Base-by-base conservation (phyloP, 2,888 invertebrate genomes). In the Megaustenia siamemsis region DNA sequence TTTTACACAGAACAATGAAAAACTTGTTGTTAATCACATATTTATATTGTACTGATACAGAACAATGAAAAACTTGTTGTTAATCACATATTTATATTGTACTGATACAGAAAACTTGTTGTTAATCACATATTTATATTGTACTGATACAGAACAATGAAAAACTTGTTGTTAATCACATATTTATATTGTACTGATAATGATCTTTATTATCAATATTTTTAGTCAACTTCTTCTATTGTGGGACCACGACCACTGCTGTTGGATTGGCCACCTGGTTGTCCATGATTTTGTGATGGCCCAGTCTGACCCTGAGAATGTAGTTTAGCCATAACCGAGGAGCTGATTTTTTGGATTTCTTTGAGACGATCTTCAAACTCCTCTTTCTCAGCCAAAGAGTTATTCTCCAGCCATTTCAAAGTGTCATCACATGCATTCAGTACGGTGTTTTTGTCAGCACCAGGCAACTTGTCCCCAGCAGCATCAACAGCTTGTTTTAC, bases 361-460 rank as follows among this genome's bases (percentile, higher is more conserved):
- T 97, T 96, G 90, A 97, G 94, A 90, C 91, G 90, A 96, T 96
- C 82, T 71, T 71, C 43, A 71, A 43, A 45, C 35, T 71, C 71
- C 10, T 43, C 43, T 43, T 71, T 71, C 43, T 96, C 96, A 6
- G 97, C 97, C 66, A 97, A 94, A 2, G 96, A 95, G 92, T 98
- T 97, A 24, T 94, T 94, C 89, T 98, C 98, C 53, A 98, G 94
- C 98, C 98, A 98, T 24, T 95, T 94, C 82, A 97, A 95, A 85
- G 96, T 96, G 12, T 96, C 96, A 32, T 95, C 95, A 76, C 93
- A 93, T 40, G 91, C 92, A 32, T 91, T 92, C 15, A 89, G 88
- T 0, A 97, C 96, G 24, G 95, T 93, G 73, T 95, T 95, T 90
- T 96, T 96, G 92, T 98, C 98, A 0, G 95, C 94, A 45, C 96